Evolutionary conservation across 2,888 invertebrate species (phyloP).

Genomic region (Crematogaster levior): DNA sequence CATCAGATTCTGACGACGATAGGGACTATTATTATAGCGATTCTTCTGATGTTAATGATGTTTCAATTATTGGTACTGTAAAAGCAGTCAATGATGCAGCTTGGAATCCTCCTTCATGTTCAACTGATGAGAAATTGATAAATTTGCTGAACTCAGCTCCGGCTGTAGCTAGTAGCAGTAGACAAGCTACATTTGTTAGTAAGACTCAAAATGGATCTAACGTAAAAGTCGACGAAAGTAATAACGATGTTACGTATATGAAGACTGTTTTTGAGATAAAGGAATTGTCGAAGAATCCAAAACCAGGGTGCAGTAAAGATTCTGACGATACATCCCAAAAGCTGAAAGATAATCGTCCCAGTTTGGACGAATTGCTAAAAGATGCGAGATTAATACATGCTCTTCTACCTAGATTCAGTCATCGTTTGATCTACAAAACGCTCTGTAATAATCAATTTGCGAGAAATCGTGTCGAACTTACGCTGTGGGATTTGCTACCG

Average conservation of each 20-base stretch:
- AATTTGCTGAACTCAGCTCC: neutral
- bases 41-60: neutral
- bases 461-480: slow-evolving; percentile 65
- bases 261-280: neutral
- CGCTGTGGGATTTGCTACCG: slow-evolving; percentile 75
- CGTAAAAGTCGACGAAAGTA: slow-evolving; percentile 76
- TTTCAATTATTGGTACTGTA: slow-evolving; percentile 3
- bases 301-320: slow-evolving; percentile 77
- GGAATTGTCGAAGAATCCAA: slow-evolving; percentile 55
- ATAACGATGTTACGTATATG: slow-evolving; percentile 74
- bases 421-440: slow-evolving; percentile 46
- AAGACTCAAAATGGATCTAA: neutral
- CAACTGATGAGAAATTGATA: neutral
- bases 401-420: slow-evolving; percentile 62
- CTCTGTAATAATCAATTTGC: slow-evolving; percentile 56
- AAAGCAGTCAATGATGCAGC: neutral
- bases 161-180: neutral
- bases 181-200: neutral
- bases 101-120: neutral
- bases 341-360: too few species aligned
- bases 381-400: slow-evolving; percentile 55
- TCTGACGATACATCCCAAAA: slow-evolving; percentile 24
- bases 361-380: slow-evolving; percentile 11
- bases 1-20: slow-evolving; percentile 59
- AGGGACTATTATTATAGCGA: slow-evolving; percentile 11